These are phyloP conservation scores for Pampus argenteus DNA, from an alignment of 2,797 vertebrate species.

Conservation along the genomic window DNA sequence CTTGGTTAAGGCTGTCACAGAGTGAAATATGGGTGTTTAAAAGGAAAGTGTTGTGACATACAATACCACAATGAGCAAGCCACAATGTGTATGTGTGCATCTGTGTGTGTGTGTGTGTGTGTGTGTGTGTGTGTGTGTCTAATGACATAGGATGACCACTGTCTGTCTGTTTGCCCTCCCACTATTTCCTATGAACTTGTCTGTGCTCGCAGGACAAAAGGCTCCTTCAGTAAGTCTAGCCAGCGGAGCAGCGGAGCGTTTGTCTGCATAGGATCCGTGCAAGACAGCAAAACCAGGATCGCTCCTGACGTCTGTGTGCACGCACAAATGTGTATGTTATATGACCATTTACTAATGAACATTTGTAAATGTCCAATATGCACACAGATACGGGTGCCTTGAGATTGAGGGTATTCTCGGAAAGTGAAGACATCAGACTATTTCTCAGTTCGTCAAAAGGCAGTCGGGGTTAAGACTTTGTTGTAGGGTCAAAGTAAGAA, in stretches of 20 bases:
- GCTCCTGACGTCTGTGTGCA: neutral
- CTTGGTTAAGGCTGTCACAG: constrained; percentile 67
- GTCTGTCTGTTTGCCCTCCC: constrained; percentile 72
- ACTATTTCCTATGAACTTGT: constrained; percentile 73
- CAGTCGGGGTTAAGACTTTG: neutral
- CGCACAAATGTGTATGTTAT: neutral
- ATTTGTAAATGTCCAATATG: neutral
- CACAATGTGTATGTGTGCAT: constrained; percentile 42
- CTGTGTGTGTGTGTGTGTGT: constrained; percentile 36
- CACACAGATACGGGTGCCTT: neutral
- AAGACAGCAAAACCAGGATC: constrained; percentile 1
- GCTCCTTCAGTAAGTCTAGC: constrained; percentile 67
- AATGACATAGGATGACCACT: constrained; percentile 72
- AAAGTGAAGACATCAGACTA: too few species aligned
- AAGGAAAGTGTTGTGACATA: constrained; percentile 76
- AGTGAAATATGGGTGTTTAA: constrained; percentile 70
- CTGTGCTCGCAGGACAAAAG: constrained; percentile 71
- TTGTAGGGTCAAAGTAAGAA: neutral
- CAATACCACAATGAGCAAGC: constrained; percentile 56
- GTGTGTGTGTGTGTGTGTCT: constrained; percentile 51
- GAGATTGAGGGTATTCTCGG: too few species aligned
- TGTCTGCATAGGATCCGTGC: constrained; percentile 40
- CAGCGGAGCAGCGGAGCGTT: constrained; percentile 51
- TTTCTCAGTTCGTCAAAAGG: too few species aligned
- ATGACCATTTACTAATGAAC: neutral